Evolutionary conservation across 2,888 invertebrate species (phyloP), one percentile per base, ranked within the genome.

Genomic region (Lochmaea crataegi): DNA sequence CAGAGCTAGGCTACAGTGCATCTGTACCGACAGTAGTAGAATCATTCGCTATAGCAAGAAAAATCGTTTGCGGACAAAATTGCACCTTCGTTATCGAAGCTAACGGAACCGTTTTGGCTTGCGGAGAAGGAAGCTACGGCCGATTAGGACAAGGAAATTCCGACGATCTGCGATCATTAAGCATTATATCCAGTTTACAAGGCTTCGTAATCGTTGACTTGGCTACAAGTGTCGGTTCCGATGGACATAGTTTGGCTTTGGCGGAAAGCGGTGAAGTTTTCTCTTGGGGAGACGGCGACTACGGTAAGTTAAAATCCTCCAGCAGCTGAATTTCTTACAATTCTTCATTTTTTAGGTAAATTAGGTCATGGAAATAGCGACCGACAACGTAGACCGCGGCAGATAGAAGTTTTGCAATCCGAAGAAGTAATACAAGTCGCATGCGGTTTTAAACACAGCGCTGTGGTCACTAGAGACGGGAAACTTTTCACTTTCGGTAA

Each of bases 221-320:
- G 70, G 89, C 90, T 1, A 91, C 91, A 0, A 91, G 91, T 0
- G 90, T 90, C 70, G 91, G 91, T 1, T 90, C 90, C 1, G 92
- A 92, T 83, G 91, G 91, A 0, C 92, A 92, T 83, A 90, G 90
- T 80, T 84, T 92, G 79, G 91, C 91, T 1, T 81, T 92, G 66
- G 90, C 91, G 0, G 91, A 91, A 84, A 90, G 90, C 80, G 92
- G 92, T 0, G 91, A 91, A 83, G 91, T 91, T 12, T 91, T 91
- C 82, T 90, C 90, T 22, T 91, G 91, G 91, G 91, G 91, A 11
- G 91, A 91, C 81, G 91, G 91, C 0, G 91, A 91, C 83, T 91
- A 90, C 82, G 91, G 91, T 10, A 91, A 91, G 84, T 84, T 91
- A 45, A 16, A 38, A 2, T 26, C 5, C 4, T 3, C 26, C 26